Evolutionary conservation across 2,797 vertebrate genomes (phyloP).

Genomic region (Ibycter americanus): DNA sequence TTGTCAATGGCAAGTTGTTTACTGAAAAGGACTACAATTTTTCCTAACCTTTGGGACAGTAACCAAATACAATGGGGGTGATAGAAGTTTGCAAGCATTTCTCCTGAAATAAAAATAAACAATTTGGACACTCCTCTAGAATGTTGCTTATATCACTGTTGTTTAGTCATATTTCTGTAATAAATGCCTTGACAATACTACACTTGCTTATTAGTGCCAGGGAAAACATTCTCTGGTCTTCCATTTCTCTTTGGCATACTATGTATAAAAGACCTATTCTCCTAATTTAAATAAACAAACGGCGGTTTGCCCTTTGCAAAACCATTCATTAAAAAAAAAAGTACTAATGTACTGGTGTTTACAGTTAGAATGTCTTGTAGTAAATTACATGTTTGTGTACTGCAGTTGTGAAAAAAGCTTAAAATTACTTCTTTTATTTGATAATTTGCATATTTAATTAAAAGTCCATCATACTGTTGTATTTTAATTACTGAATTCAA

Average conservation of each 20-base stretch:
- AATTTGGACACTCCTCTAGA: neutral
- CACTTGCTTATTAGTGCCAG: neutral
- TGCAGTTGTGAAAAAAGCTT: neutral
- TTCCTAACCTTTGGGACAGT: neutral
- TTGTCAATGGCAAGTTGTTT: neutral
- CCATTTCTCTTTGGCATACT: neutral
- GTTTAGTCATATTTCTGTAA: neutral
- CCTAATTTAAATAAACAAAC: constrained; percentile 29
- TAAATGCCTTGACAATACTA: neutral
- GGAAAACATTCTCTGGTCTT: neutral
- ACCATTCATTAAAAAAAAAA: neutral
- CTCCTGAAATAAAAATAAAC: neutral
- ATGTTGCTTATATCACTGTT: neutral
- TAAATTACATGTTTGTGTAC: neutral
- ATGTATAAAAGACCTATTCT: neutral
- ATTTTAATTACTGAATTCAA: neutral
- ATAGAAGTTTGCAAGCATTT: neutral
- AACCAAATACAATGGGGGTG: neutral
- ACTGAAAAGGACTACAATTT: neutral
- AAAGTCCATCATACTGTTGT: neutral
- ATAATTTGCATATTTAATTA: constrained; percentile 48
- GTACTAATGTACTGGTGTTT: neutral
- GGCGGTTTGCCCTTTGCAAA: neutral
- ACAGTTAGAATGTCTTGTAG: neutral
- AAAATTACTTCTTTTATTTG: neutral